Percentiles rank a stretch among this genome's conserved stretches.
These are phyloP conservation scores for Dermatemys mawii DNA, from an alignment of 2,113 vertebrate genomes.

Conservation along the genomic window DNA sequence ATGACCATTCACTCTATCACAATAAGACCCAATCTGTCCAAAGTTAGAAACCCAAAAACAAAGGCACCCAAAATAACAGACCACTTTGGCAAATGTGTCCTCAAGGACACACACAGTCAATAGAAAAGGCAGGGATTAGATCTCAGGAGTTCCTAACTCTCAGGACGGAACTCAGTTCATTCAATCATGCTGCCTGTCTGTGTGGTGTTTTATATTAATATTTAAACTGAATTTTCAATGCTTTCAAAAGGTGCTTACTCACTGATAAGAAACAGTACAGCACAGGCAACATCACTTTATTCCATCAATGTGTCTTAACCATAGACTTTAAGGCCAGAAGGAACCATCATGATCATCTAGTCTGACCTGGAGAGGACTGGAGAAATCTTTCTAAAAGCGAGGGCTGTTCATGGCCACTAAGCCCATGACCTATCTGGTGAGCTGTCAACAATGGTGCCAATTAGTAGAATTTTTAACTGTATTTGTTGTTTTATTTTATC, in stretches of 20 bases:
- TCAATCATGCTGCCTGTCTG: neutral
- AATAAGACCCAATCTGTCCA: too few species aligned
- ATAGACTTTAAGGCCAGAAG: neutral
- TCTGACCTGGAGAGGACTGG: neutral
- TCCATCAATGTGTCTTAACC: too few species aligned
- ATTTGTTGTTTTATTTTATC: neutral
- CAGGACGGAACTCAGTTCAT: neutral
- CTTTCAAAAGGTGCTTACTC: neutral
- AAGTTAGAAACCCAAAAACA: neutral
- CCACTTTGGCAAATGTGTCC: neutral
- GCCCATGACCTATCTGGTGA: neutral
- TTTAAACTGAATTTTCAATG: neutral
- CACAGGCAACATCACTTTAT: neutral
- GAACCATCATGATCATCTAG: neutral
- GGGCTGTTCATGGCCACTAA: neutral
- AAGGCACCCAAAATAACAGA: neutral
- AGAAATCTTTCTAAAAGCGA: neutral
- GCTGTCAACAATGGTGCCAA: neutral
- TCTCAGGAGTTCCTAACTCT: neutral
- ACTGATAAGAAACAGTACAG: accelerated
- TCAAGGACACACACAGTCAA: neutral
- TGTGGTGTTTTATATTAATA: neutral
- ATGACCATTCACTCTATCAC: too few species aligned
- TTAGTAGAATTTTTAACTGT: neutral
- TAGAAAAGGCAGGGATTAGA: neutral